These are phyloP conservation scores for Neodontobutis hainanensis DNA, from an alignment of 2,113 vertebrate species.

Conservation along the genomic window DNA sequence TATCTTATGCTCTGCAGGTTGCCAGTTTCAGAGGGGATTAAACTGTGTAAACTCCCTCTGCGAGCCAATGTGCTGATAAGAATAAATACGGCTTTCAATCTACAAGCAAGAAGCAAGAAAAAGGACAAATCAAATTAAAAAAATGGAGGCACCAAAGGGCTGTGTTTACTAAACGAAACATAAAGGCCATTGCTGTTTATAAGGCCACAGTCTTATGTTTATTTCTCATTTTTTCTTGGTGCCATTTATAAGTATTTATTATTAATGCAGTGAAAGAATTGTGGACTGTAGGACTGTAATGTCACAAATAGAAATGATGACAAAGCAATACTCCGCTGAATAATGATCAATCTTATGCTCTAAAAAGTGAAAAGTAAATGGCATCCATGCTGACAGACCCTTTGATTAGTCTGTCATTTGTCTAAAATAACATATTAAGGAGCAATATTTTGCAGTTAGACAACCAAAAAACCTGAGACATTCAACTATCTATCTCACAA, in stretches of 20 bases:
- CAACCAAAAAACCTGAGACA: too few species aligned
- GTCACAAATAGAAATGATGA: too few species aligned
- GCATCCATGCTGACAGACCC: too few species aligned
- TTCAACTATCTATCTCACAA: too few species aligned
- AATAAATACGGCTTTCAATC: conserved; percentile 21
- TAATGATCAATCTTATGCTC: too few species aligned
- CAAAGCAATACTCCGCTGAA: too few species aligned
- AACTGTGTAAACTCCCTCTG: conserved; percentile 33
- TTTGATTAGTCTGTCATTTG: too few species aligned
- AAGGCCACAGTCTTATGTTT: neutral
- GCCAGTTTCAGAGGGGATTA: conserved; percentile 48
- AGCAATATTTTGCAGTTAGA: too few species aligned
- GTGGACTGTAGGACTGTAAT: neutral
- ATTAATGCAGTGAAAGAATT: neutral
- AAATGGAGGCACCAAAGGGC: neutral
- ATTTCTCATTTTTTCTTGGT: conserved; percentile 7
- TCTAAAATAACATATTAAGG: too few species aligned
- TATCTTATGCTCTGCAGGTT: conserved; percentile 30
- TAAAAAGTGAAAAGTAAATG: too few species aligned
- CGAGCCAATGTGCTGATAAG: conserved; percentile 24
- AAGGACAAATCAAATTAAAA: conserved; percentile 1
- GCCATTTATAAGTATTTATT: neutral
- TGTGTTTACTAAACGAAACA: neutral
- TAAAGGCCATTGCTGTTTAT: neutral
- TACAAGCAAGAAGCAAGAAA: too few species aligned